Evolutionary conservation across 2,888 invertebrate genomes (phyloP).

Genomic region (Alloscopus bannaensis): DNA sequence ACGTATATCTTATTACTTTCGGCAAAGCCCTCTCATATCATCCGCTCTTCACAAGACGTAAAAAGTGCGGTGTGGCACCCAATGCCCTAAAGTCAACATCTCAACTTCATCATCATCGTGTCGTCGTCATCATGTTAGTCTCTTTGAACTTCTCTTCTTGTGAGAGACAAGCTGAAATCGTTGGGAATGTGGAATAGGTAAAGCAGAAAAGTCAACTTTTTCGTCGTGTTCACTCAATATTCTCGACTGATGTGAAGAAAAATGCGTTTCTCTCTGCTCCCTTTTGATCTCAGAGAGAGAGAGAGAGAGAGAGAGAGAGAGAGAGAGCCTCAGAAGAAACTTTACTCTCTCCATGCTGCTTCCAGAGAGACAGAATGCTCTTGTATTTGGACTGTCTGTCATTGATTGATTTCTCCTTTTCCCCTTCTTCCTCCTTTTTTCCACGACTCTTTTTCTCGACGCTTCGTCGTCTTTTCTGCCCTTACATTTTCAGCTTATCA

Average conservation of each 20-base stretch:
- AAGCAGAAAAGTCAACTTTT: conserved; percentile 25
- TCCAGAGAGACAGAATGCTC: conserved; percentile 25
- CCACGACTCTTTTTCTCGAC: background rate
- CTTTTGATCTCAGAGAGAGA: conserved; percentile 16
- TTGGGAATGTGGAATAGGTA: background rate
- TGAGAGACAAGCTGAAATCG: background rate
- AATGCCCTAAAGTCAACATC: conserved; percentile 55
- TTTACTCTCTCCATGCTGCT: conserved; percentile 37
- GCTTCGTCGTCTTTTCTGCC: background rate
- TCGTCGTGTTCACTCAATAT: conserved; percentile 36
- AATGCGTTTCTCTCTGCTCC: conserved; percentile 6
- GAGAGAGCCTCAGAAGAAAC: background rate
- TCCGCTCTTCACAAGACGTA: no score
- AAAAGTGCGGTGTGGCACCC: no score
- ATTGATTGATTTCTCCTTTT: conserved; percentile 63
- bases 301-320: background rate
- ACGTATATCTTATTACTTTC: no score
- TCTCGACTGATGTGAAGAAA: background rate
- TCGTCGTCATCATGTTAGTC: background rate
- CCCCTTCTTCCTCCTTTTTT: conserved; percentile 53
- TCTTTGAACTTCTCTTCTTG: conserved; percentile 11
- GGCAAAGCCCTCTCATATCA: no score
- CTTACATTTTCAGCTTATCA: conserved; percentile 1
- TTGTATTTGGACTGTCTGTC: conserved; percentile 60
- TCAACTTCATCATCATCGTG: conserved; percentile 40